Conservation (phyloP, 2,888 invertebrate species). For the Brachyptera risi region DNA sequence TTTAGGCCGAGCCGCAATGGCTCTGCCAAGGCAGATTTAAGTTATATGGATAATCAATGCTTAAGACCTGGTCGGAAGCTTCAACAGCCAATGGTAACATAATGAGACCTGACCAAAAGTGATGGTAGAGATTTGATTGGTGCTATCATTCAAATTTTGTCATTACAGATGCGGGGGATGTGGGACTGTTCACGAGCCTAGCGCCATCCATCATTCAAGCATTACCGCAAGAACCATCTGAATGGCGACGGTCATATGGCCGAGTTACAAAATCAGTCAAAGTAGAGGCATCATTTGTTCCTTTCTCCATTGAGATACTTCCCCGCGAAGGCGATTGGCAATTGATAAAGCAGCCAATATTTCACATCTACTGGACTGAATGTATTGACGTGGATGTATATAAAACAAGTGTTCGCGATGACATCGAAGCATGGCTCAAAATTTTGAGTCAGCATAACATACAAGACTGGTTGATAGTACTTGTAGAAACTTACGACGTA, state of each 20-base stretch:
- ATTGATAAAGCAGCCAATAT: conserved; percentile 81
- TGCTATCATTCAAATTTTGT: too few species aligned
- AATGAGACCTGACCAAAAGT: too few species aligned
- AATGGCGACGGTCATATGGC: conserved; percentile 89
- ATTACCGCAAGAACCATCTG: conserved; percentile 81
- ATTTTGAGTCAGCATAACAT: conserved; percentile 69
- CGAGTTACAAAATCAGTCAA: conserved; percentile 80
- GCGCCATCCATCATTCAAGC: conserved; percentile 72
- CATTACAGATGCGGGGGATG: conserved; percentile 73
- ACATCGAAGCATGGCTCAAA: conserved; percentile 84
- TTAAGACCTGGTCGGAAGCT: too few species aligned
- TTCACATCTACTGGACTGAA: conserved; percentile 94
- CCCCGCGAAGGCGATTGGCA: conserved; percentile 71
- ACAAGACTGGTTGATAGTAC: conserved; percentile 89
- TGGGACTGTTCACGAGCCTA: conserved; percentile 77
- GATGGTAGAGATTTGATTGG: too few species aligned
- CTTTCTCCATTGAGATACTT: conserved; percentile 69
- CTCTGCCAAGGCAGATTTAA: too few species aligned
- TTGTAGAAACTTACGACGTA: conserved; percentile 88
- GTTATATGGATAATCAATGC: too few species aligned
- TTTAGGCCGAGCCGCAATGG: too few species aligned
- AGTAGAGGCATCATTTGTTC: conserved; percentile 75
- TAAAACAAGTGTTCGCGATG: conserved; percentile 81
- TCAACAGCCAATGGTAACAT: too few species aligned
- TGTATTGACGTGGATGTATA: conserved; percentile 91